Evolutionary conservation across 2,888 invertebrate species (phyloP), one percentile per base, ranked within the genome.

Genomic region (Apantesis nais): DNA sequence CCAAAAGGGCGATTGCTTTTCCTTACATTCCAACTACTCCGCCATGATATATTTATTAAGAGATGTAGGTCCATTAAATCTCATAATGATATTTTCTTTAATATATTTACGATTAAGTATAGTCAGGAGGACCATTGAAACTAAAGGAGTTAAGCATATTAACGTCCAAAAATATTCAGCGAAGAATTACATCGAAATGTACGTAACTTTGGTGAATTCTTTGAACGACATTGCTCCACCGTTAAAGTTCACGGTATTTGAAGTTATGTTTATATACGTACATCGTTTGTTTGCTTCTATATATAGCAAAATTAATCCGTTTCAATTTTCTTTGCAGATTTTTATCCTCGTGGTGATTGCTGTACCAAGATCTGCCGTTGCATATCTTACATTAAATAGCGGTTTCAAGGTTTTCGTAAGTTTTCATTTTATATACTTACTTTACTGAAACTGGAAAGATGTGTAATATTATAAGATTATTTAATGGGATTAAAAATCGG

Each of bases 81-180:
- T 37, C 0, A 25, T 69, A 2, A 41, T 69, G n/a, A 31, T 69
- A 11, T 69, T 64, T 60, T 39, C 31, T 7, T 1, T 64, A 44
- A 44, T 69, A 31, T 58, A 64, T 64, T 34, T 44, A 31, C 64
- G 68, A 11, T n/a, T 70, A 3, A 52, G 9, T 2, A 61, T 65
- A 0, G 29, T 70, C 25, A 60, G 60, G 34, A 65, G 29, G n/a
- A 61, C 61, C 25, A 65, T 70, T 22, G 60, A 48, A 48, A 39
- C 22, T 44, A 48, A 65, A 41, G 65, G 65, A n/a, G 19, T 70
- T 19, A 22, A 37, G n/a, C 8, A 31, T 0, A 48, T n/a, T 34
- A 22, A 65, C 22, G 29, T 37, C 0, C n/a, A n/a, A n/a, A n/a
- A n/a, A n/a, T n/a, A n/a, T n/a, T n/a, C n/a, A n/a, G n/a, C n/a